These are phyloP conservation scores for Lacanobia oleracea DNA, from an alignment of 2,888 invertebrate genomes.

Conservation along the genomic window DNA sequence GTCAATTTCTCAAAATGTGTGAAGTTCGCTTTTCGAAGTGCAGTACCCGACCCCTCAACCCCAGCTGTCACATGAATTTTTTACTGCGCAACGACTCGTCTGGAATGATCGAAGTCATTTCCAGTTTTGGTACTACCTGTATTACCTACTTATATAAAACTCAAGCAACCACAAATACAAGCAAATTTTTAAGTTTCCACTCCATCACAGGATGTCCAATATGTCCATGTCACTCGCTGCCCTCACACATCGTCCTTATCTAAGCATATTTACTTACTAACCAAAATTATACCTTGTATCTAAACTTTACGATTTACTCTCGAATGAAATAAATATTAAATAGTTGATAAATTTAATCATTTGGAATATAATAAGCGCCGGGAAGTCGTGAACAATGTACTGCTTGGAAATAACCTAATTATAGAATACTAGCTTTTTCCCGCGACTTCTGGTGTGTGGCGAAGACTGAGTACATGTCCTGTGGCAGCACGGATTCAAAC, in stretches of 20 bases:
- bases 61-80: too few relatives aligned
- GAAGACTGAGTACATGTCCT: too few relatives aligned
- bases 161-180: neutral
- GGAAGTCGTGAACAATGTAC: conserved; percentile 13
- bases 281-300: conserved; percentile 16
- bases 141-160: neutral
- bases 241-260: conserved; percentile 25
- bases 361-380: conserved; percentile 24
- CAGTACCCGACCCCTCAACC: too few relatives aligned
- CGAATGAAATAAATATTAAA: neutral
- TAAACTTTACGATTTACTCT: neutral
- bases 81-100: too few relatives aligned
- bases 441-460: too few relatives aligned
- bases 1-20: too few relatives aligned
- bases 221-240: conserved; percentile 45
- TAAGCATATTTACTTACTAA: conserved; percentile 8
- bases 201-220: conserved; percentile 46
- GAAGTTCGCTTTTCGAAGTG: too few relatives aligned
- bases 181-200: conserved; percentile 2
- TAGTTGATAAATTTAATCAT: neutral
- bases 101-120: too few relatives aligned
- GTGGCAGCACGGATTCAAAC: too few relatives aligned
- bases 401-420: conserved; percentile 40
- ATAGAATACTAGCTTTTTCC: too few relatives aligned
- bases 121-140: too few relatives aligned